phyloP scores from a whole-genome alignment of 2,888 invertebrate species.

The Poecilobothrus nobilitatus region DNA sequence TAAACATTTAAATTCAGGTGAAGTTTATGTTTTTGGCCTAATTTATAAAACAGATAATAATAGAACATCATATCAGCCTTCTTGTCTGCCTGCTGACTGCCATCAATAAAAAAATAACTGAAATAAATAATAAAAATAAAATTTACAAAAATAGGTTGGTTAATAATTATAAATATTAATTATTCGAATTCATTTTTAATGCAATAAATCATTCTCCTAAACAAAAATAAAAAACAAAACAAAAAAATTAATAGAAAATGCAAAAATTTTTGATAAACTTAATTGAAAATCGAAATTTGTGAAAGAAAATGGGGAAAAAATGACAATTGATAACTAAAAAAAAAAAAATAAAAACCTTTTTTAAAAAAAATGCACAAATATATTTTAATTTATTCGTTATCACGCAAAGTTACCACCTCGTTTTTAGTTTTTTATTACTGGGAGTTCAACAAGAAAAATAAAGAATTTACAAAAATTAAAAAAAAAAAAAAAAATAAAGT shows the following conservation, averaged over 20 bases:
- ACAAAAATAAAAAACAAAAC: not conserved
- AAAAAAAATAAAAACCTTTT: not conserved
- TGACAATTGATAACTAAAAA: not conserved
- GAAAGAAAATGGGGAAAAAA: not conserved
- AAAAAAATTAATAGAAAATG: not conserved
- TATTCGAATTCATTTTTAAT: not conserved
- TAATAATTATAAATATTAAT: not conserved
- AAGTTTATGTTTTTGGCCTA: too few species aligned
- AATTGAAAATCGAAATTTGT: not conserved
- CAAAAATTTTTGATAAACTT: not conserved
- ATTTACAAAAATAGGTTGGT: not conserved
- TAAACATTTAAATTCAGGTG: too few species aligned
- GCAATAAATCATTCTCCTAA: not conserved
- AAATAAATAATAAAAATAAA: too few species aligned
- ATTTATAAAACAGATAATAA: too few species aligned
- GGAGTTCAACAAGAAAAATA: too few species aligned
- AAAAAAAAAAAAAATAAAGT: not conserved
- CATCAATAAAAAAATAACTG: too few species aligned
- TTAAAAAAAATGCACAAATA: not conserved
- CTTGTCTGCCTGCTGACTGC: too few species aligned
- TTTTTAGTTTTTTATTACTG: not conserved
- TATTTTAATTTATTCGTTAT: not conserved
- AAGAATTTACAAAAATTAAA: too few species aligned
- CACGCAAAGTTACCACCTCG: slow-evolving; percentile 6
- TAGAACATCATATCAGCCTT: too few species aligned